phyloP scores from a whole-genome alignment of 2,888 invertebrate species.

The Drosophila cognata region DNA sequence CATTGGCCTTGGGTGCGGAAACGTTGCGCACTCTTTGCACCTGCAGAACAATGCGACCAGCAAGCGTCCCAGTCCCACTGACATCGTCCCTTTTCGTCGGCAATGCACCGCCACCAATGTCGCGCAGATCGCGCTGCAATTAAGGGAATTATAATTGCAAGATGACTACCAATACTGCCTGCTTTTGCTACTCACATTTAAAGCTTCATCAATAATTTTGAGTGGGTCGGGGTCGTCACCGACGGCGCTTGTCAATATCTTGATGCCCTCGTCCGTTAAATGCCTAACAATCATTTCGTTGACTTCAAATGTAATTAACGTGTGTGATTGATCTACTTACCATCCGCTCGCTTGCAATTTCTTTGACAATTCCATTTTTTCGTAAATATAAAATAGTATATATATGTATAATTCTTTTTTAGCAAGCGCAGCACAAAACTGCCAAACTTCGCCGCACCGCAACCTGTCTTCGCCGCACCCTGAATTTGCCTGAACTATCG shows the following conservation, averaged over 20 bases:
- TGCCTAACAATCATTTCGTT: constrained; percentile 85
- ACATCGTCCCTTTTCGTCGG: constrained; percentile 87
- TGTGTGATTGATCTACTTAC: constrained; percentile 84
- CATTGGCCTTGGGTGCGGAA: constrained; percentile 95
- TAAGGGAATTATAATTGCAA: neutral
- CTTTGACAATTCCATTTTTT: constrained; percentile 87
- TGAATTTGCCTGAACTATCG: constrained; percentile 12
- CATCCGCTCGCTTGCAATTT: constrained; percentile 89
- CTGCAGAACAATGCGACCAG: constrained; percentile 91
- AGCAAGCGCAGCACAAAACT: constrained; percentile 47
- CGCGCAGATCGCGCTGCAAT: constrained; percentile 88
- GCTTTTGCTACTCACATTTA: constrained; percentile 88
- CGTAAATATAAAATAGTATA: constrained; percentile 33
- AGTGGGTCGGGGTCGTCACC: constrained; percentile 86
- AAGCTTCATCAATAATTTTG: constrained; percentile 88
- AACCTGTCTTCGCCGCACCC: constrained; percentile 33
- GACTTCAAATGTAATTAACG: neutral
- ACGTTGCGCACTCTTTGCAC: constrained; percentile 95
- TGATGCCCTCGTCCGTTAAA: constrained; percentile 90
- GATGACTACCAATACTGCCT: neutral
- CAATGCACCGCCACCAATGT: constrained; percentile 91
- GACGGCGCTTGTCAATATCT: constrained; percentile 87
- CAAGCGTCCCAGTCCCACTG: constrained; percentile 72
- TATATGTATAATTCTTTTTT: constrained; percentile 36
- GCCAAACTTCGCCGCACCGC: constrained; percentile 29